Evolutionary conservation across 2,888 invertebrate species (phyloP).

Genomic region (Rhamphomyia laevipes): DNA sequence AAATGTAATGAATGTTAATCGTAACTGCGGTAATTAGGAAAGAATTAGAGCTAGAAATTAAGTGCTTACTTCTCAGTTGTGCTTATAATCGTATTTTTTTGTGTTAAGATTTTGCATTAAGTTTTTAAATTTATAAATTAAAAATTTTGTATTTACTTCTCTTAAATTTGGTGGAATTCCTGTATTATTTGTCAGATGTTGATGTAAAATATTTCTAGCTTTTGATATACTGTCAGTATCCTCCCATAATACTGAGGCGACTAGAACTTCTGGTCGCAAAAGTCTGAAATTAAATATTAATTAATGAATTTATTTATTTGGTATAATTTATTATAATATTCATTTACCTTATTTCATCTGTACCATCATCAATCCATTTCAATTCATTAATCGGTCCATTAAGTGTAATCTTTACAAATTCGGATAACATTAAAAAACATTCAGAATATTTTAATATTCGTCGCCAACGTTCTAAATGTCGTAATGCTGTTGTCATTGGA

Average conservation of each 20-base stretch:
- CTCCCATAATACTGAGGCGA: conserved; percentile 37
- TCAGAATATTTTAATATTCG: conserved; percentile 39
- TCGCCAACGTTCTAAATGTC: conserved; percentile 36
- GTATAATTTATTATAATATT: not conserved
- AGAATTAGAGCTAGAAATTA: too few species aligned
- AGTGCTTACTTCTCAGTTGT: too few species aligned
- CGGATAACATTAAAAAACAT: conserved; percentile 37
- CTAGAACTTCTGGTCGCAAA: conserved; percentile 33
- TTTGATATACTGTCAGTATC: conserved; percentile 33
- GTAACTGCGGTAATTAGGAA: too few species aligned
- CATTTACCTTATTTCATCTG: conserved; percentile 32
- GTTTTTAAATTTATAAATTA: not conserved
- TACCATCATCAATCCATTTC: conserved; percentile 34
- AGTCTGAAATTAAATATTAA: conserved; percentile 21
- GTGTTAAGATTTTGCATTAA: too few species aligned
- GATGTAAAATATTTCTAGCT: conserved; percentile 34
- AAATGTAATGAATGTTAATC: too few species aligned
- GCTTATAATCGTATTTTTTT: too few species aligned
- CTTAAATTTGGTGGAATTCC: conserved; percentile 33
- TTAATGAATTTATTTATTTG: conserved; percentile 1
- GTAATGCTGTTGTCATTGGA: conserved; percentile 32
- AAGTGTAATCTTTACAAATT: conserved; percentile 35
- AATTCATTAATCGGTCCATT: conserved; percentile 31
- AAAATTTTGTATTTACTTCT: conserved; percentile 24
- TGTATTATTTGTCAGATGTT: conserved; percentile 31